Conservation (phyloP, 1,140 invertebrate genomes). For the Drosophila mayri region DNA sequence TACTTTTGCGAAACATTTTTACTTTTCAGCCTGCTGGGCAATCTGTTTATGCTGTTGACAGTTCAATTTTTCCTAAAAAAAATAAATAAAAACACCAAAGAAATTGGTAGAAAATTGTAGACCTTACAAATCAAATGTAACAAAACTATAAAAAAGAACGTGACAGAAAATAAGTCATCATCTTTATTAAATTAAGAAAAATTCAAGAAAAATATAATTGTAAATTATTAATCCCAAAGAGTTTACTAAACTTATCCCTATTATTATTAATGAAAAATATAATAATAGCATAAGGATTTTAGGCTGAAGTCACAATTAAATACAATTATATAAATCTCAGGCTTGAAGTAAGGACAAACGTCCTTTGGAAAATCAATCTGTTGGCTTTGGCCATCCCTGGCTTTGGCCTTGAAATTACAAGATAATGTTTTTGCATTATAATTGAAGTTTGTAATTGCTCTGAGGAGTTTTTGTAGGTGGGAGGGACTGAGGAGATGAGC, state of each 20-base stretch:
- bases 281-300: background rate
- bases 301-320: background rate
- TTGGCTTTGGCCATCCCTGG: background rate
- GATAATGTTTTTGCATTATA: slow-evolving; percentile 49
- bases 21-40: slow-evolving; percentile 57
- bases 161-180: background rate
- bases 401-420: slow-evolving; percentile 25
- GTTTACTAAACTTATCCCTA: background rate
- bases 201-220: no score
- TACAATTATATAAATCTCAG: background rate
- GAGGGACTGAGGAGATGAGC: background rate
- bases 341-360: background rate
- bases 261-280: background rate
- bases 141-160: slow-evolving; percentile 12
- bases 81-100: background rate
- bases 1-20: slow-evolving; percentile 13
- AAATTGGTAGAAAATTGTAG: background rate
- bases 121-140: slow-evolving; percentile 19
- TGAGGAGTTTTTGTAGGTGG: slow-evolving; percentile 17
- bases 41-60: slow-evolving; percentile 66
- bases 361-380: background rate
- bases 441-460: slow-evolving; percentile 51
- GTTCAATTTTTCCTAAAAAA: slow-evolving; percentile 58
- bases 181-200: no score
- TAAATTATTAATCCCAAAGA: background rate